Percentiles rank a stretch among this genome's conserved stretches.
Conservation (phyloP, 2,797 vertebrate genomes). For the Margarornis squamiger region DNA sequence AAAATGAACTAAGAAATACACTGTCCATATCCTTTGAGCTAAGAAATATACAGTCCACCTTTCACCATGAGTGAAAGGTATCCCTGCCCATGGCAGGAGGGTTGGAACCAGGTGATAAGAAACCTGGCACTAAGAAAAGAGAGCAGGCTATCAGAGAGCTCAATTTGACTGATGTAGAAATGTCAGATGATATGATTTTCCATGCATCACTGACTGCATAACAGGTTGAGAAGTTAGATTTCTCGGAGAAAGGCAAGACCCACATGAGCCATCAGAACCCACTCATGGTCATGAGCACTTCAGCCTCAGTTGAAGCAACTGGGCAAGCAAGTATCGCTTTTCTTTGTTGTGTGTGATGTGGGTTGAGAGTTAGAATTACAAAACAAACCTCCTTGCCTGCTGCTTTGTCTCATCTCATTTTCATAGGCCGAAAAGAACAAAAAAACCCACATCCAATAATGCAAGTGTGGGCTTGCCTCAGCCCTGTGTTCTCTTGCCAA, state of each 20-base stretch:
- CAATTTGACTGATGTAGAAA: not conserved
- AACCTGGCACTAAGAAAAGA: not conserved
- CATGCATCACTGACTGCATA: not conserved
- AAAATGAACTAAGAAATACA: not conserved
- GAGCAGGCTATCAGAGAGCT: not conserved
- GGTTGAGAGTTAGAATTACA: not conserved
- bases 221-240: not conserved
- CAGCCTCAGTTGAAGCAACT: not conserved
- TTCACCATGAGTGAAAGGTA: not conserved
- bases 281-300: not conserved
- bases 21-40: not conserved
- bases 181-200: not conserved
- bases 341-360: not conserved
- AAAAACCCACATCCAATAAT: not conserved
- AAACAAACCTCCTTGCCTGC: not conserved
- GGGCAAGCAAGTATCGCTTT: not conserved
- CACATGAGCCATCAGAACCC: not conserved
- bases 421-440: not conserved
- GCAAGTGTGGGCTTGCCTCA: not conserved
- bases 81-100: not conserved
- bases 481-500: not conserved
- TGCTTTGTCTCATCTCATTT: not conserved
- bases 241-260: not conserved
- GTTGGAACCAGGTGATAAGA: not conserved
- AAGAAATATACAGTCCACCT: not conserved